Evolutionary conservation across 1,140 invertebrate species (phyloP), one percentile per base, ranked within the genome.

Genomic region (Telenomus remus): DNA sequence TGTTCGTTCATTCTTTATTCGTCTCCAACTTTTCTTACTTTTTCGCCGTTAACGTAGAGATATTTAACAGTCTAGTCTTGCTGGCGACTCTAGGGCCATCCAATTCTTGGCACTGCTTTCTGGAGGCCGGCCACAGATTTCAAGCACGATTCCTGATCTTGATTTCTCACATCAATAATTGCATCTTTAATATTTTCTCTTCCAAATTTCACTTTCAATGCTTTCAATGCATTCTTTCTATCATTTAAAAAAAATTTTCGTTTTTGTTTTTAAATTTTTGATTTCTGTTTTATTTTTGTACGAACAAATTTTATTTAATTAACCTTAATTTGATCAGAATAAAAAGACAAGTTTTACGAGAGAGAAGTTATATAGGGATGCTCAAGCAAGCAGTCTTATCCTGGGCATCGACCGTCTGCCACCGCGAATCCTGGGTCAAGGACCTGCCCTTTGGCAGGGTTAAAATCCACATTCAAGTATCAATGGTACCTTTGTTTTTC

Each of bases 341-440:
- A 27, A 27, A 27, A 27, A 27, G 1, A 27, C 19, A 6, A 27
- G 2, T 27, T 27, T 27, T 27, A 27, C 6, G 19, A 6, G 6
- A 27, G 19, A 27, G 19, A 27, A 27, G n/a, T n/a, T 6, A 27
- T 3, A 27, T 6, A 27, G 19, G 19, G 19, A 27, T 27, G 19
- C 6, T 27, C 6, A 6, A 27, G 6, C 19, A 27, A 27, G 6
- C 19, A 79, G 79, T 83, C 79, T 83, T 85, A 82, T 79, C 80
- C 84, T 85, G 84, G 82, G 78, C 85, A 86, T 87, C 85, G 84
- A 86, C 82, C 85, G 82, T 83, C 82, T 85, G 80, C 75, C 70
- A 80, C 44, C 75, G 69, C 66, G 69, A 70, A 81, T 85, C 82
- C 80, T 85, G 73, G 83, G 84, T 81, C 84, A 85, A 87, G 81